phyloP scores from a whole-genome alignment of 1,140 invertebrate genomes.

The Heliconius eleuchia region DNA sequence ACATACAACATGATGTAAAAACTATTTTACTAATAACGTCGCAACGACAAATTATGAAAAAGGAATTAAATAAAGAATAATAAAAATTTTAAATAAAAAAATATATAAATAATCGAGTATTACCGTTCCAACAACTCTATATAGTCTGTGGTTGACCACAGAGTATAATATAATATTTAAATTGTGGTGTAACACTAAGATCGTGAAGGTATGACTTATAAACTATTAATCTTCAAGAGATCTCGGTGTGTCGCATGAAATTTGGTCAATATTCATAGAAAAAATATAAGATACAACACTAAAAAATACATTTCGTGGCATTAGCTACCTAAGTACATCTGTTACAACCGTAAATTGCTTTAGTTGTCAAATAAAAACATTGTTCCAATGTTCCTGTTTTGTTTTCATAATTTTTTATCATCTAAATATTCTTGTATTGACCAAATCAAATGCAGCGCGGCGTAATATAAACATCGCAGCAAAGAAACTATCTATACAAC shows the following conservation, averaged over 20 bases:
- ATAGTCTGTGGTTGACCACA: constrained; percentile 71
- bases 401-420: neutral
- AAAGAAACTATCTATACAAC: constrained; percentile 49
- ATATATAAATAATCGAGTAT: constrained; percentile 79
- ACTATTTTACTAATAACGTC: constrained; percentile 63
- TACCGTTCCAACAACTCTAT: constrained; percentile 77
- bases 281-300: constrained; percentile 12
- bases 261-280: constrained; percentile 26
- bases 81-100: constrained; percentile 69
- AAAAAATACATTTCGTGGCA: constrained; percentile 8
- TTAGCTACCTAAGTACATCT: constrained; percentile 10
- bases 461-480: constrained; percentile 44
- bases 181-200: constrained; percentile 65
- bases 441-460: constrained; percentile 18
- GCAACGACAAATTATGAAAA: constrained; percentile 61
- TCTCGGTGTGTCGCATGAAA: constrained; percentile 40
- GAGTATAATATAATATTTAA: constrained; percentile 65
- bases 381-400: constrained; percentile 5
- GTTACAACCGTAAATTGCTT: constrained; percentile 10
- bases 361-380: constrained; percentile 9
- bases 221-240: constrained; percentile 62
- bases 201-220: constrained; percentile 52
- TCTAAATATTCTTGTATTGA: constrained; percentile 15
- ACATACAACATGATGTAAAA: constrained; percentile 72
- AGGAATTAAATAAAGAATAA: constrained; percentile 66